Base-by-base conservation (phyloP, 2,113 vertebrate genomes). In the Sphyrna mokarran region DNA sequence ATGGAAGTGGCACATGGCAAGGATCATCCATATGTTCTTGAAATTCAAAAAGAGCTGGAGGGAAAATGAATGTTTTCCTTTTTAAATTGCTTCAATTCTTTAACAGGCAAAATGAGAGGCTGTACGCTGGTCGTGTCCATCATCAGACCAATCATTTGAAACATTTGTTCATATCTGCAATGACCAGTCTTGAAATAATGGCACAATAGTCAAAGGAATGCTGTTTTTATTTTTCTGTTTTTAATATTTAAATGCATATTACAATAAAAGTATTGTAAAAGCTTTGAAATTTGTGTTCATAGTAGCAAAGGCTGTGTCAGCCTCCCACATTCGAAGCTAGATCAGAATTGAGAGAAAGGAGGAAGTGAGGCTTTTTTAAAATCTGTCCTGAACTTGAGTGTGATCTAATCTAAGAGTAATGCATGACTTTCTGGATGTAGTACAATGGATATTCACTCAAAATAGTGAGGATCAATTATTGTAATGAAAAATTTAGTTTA, bases 1-100 rank as follows among this genome's bases (percentile, higher is more conserved):
- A 99, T 99, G 99, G 98, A 99, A 96, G 98, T 99, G 95, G 98
- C 98, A 95, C 98, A 99, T 14, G 99, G 99, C 96, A 99, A 98
- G 96, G 98, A 99, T 96, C 99, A 99, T 96, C 96, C 97, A 9
- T 99, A 99, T 96, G 96, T 99, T 96, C 97, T 96, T 63, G 98
- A 99, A 97, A 97, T 99, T 96, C 98, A 97, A 96, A 98, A 98
- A 96, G 98, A 99, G 96, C 98, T 99, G 13, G 96, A 97, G 87
- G 98, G 98, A 63, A 95, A 86, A 48, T 95, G 78, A 95, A 43
- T 89, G 76, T 26, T 86, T 95, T 68, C 22, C 18, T 61, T 29
- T 13, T 54, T 54, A 54, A 54, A 4, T 20, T 37, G 26, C 78
- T 37, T 33, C n/a, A 37, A 40, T 94, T 94, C 63, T 20, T 94